Conservation (phyloP, 2,888 invertebrate species). For the Bugulina stolonifera region DNA sequence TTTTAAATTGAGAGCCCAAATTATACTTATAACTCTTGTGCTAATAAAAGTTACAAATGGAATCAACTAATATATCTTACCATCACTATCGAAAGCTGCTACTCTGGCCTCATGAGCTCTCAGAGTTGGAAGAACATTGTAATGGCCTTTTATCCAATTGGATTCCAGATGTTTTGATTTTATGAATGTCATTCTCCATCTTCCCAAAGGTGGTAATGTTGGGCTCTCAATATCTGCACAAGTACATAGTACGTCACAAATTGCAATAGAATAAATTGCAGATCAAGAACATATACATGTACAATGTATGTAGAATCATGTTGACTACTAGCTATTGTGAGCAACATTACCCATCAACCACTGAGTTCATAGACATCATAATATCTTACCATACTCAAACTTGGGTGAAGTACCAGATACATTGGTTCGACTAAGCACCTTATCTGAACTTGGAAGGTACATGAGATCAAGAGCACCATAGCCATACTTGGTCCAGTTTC, state of each 20-base stretch:
- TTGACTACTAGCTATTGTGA: too few species aligned
- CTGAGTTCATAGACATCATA: too few species aligned
- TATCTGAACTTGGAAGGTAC: conserved; percentile 33
- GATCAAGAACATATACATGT: too few species aligned
- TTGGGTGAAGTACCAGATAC: conserved; percentile 44
- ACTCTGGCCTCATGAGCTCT: conserved; percentile 44
- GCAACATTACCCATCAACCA: too few species aligned
- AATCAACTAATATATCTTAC: too few species aligned
- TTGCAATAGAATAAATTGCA: too few species aligned
- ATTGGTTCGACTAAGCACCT: conserved; percentile 34
- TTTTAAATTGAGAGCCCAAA: too few species aligned
- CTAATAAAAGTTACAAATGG: too few species aligned
- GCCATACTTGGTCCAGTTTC: conserved; percentile 40
- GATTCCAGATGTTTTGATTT: conserved; percentile 38
- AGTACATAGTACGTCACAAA: too few species aligned
- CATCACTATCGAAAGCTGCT: conserved; percentile 42
- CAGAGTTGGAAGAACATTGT: conserved; percentile 39
- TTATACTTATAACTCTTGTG: too few species aligned
- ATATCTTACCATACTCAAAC: conserved; percentile 37
- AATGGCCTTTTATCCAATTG: conserved; percentile 45
- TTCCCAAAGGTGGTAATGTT: conserved; percentile 38
- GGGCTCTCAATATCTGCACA: background rate
- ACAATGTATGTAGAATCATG: too few species aligned
- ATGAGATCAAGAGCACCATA: conserved; percentile 34
- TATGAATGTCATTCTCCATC: conserved; percentile 44